A percentile compares a stretch with the other conserved stretches of the same genome.
These are phyloP conservation scores for Stomorhina lunata DNA, from an alignment of 2,888 invertebrate genomes.

Conservation along the genomic window DNA sequence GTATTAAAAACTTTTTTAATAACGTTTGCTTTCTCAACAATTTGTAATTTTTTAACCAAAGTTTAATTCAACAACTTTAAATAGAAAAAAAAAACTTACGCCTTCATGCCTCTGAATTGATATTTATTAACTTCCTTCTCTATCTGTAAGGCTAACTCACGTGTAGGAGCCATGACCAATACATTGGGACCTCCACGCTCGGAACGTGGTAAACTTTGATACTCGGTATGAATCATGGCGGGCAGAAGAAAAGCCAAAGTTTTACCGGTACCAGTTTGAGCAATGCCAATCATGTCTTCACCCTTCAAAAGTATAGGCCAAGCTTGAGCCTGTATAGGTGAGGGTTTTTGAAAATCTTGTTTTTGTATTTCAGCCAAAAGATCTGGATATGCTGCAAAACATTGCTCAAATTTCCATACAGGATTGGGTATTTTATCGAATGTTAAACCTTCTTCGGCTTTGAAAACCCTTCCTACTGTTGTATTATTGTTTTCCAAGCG, in stretches of 20 bases:
- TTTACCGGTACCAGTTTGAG: conserved; percentile 97
- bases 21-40: no score
- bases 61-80: not conserved
- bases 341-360: conserved; percentile 89
- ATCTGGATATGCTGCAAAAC: conserved; percentile 90
- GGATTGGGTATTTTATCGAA: conserved; percentile 78
- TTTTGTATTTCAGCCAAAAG: conserved; percentile 89
- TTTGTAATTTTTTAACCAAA: no score
- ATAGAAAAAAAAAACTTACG: conserved; percentile 81
- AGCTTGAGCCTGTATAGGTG: conserved; percentile 95
- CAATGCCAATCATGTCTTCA: conserved; percentile 96
- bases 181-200: conserved; percentile 91
- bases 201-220: conserved; percentile 87
- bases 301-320: conserved; percentile 97
- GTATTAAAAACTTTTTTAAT: no score
- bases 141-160: conserved; percentile 96
- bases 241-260: conserved; percentile 96
- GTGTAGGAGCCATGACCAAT: conserved; percentile 93
- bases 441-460: conserved; percentile 76
- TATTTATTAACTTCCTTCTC: conserved; percentile 95
- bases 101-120: conserved; percentile 91
- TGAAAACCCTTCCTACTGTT: conserved; percentile 85
- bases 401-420: conserved; percentile 88
- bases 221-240: conserved; percentile 95
- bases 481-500: conserved; percentile 86